phyloP scores from a whole-genome alignment of 2,797 vertebrate genomes.

The Sebastolobus altivelis region DNA sequence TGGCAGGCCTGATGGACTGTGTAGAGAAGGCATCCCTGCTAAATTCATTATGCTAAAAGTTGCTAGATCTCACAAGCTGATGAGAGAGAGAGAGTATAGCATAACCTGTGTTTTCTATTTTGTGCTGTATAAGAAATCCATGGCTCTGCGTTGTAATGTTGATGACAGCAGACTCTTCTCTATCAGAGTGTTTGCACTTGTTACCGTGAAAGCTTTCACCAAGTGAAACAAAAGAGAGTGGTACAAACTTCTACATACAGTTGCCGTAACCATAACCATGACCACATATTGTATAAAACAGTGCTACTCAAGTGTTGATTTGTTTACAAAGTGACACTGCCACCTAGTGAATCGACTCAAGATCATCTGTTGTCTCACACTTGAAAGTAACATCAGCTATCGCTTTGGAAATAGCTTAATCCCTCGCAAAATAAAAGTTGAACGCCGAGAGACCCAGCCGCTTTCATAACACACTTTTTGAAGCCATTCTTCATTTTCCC shows the following conservation, averaged over 20 bases:
- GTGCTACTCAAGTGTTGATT: neutral
- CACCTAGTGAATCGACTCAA: constrained; percentile 64
- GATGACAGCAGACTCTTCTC: constrained; percentile 29
- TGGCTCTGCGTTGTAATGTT: constrained; percentile 4
- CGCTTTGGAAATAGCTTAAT: constrained; percentile 10
- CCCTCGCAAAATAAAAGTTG: constrained; percentile 35
- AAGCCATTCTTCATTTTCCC: constrained; percentile 59
- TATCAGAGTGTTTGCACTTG: constrained; percentile 13
- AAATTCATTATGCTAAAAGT: constrained; percentile 86
- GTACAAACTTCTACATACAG: neutral
- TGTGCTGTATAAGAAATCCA: constrained; percentile 31
- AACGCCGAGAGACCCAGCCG: constrained; percentile 22
- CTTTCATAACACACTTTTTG: constrained; percentile 35
- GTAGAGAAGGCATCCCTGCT: constrained; percentile 78
- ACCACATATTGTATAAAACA: neutral
- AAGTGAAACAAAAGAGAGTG: neutral
- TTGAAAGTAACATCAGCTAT: constrained; percentile 11
- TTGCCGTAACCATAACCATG: too few relatives aligned
- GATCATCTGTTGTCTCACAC: constrained; percentile 20
- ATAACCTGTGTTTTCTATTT: constrained; percentile 50
- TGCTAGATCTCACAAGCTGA: constrained; percentile 80
- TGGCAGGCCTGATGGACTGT: constrained; percentile 83
- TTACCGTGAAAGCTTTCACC: constrained; percentile 16
- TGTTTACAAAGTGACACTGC: constrained; percentile 66
- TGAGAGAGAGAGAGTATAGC: constrained; percentile 67